Evolutionary conservation across 2,888 invertebrate species (phyloP).

Genomic region (Troides helena): DNA sequence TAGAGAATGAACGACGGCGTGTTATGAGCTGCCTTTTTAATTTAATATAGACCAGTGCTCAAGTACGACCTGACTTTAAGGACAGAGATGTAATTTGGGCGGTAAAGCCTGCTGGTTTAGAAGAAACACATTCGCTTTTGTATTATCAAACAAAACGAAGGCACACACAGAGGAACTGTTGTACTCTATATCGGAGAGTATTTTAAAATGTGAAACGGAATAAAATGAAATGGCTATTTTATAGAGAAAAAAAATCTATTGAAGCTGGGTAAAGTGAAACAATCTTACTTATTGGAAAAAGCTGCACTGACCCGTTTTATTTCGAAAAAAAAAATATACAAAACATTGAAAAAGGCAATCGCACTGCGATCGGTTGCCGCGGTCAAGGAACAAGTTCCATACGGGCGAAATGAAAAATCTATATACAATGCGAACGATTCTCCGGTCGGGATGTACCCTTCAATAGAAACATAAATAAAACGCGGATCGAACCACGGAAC

Average conservation of each 20-base stretch:
- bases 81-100: no score
- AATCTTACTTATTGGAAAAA: slow-evolving; percentile 28
- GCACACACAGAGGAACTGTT: background rate
- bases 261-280: slow-evolving; percentile 14
- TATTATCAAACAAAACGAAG: background rate
- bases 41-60: no score
- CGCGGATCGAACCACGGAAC: slow-evolving; percentile 31
- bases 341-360: slow-evolving; percentile 29
- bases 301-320: slow-evolving; percentile 25
- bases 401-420: slow-evolving; percentile 29
- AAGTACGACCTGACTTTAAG: no score
- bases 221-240: slow-evolving; percentile 8
- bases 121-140: no score
- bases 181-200: background rate
- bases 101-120: no score
- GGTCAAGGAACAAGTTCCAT: slow-evolving; percentile 27
- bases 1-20: no score
- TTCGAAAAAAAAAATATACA: slow-evolving; percentile 20
- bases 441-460: slow-evolving; percentile 28
- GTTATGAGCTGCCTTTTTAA: no score
- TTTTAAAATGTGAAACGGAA: slow-evolving; percentile 11
- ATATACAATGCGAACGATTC: slow-evolving; percentile 25
- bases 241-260: slow-evolving; percentile 9
- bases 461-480: slow-evolving; percentile 34
- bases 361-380: slow-evolving; percentile 27